phyloP scores from a whole-genome alignment of 2,797 vertebrate genomes.

The Acanthurus tractus region DNA sequence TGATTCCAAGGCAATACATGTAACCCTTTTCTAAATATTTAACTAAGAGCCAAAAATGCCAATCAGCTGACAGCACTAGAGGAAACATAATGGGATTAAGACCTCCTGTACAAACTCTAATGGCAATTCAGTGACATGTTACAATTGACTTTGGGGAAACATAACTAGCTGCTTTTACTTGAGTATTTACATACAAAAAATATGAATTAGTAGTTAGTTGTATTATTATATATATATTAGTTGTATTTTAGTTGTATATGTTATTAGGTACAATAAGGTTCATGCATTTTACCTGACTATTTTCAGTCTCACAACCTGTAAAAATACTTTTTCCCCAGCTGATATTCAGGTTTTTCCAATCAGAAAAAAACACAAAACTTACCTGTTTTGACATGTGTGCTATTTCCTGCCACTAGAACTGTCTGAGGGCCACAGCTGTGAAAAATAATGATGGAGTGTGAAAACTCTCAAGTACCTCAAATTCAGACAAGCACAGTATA shows the following conservation, averaged over 20 bases:
- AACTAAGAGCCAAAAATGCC: background rate
- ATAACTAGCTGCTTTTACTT: no score
- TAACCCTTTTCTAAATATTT: background rate
- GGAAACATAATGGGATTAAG: background rate
- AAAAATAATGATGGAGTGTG: conserved; percentile 21
- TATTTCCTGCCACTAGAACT: background rate
- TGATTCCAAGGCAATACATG: background rate
- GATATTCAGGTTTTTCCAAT: no score
- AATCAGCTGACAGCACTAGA: background rate
- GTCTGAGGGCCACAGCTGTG: conserved; percentile 32
- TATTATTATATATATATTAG: no score
- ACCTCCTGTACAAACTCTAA: background rate
- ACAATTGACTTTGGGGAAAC: no score
- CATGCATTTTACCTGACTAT: no score
- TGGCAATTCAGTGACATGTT: background rate
- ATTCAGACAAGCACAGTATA: background rate
- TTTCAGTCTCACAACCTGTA: no score
- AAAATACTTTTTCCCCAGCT: no score
- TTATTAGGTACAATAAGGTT: no score
- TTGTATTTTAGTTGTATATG: no score
- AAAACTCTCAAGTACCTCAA: conserved; percentile 13
- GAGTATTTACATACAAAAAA: no score
- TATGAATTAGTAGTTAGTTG: no score
- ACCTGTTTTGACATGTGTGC: conserved; percentile 26
- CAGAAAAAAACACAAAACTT: conserved; percentile 29